phyloP scores from a whole-genome alignment of 2,888 invertebrate species.

The Apamea epomidion region DNA sequence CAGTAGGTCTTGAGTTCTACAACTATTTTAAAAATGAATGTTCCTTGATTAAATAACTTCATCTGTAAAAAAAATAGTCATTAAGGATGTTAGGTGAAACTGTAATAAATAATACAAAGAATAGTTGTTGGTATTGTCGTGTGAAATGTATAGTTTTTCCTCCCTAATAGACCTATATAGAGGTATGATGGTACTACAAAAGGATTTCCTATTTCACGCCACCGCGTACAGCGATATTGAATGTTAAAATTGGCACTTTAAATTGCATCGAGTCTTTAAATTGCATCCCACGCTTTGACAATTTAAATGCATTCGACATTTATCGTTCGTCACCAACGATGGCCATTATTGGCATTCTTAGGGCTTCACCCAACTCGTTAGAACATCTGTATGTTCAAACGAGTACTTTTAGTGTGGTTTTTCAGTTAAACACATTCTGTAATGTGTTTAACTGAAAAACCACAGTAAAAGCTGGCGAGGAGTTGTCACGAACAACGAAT shows the following conservation, averaged over 20 bases:
- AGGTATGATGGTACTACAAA: background rate
- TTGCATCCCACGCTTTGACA: background rate
- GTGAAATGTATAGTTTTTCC: background rate
- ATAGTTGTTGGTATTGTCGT: background rate
- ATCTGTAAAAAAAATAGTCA: background rate
- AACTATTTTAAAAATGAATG: background rate
- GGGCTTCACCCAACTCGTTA: no score
- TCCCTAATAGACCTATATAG: background rate
- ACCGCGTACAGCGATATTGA: background rate
- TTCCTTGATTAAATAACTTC: background rate
- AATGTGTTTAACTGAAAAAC: background rate
- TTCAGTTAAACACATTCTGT: no score
- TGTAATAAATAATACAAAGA: background rate
- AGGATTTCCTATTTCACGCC: background rate
- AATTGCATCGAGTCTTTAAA: background rate
- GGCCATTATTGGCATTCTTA: background rate
- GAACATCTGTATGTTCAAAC: no score
- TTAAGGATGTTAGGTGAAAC: background rate
- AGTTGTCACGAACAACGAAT: background rate
- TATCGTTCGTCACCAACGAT: background rate
- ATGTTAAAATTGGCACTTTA: background rate
- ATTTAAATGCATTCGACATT: background rate
- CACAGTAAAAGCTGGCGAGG: background rate
- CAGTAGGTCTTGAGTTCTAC: background rate
- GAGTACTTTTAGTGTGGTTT: no score